Evolutionary conservation across 1,140 invertebrate species (phyloP).

Genomic region (Macrotrachela quadricornifera): DNA sequence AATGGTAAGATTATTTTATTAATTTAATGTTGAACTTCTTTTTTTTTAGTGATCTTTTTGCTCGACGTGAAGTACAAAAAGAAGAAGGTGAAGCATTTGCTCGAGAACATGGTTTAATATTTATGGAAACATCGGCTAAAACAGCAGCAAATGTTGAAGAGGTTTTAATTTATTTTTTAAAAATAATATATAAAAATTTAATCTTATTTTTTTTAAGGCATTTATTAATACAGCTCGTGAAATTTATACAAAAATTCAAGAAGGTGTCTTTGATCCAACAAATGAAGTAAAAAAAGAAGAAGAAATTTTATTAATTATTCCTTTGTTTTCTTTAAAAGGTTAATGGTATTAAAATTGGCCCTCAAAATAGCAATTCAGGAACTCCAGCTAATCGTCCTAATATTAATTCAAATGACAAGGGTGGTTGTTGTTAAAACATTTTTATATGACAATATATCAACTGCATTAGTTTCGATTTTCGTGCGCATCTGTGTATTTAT

Average conservation of each 20-base stretch:
- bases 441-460: too few species aligned
- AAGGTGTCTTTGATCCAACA: constrained; percentile 98
- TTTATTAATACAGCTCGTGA: constrained; percentile 99
- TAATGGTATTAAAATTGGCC: constrained; percentile 10
- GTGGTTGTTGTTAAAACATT: too few species aligned
- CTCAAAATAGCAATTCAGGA: background rate
- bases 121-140: constrained; percentile 99
- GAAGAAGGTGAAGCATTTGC: constrained; percentile 98
- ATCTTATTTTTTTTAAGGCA: constrained; percentile 33
- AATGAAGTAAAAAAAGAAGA: constrained; percentile 99
- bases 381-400: too few species aligned
- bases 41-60: constrained; percentile 67
- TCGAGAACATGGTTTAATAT: constrained; percentile 88
- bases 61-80: constrained; percentile 83
- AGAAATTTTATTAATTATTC: constrained; percentile 10
- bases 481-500: too few species aligned
- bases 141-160: constrained; percentile 98
- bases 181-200: too few species aligned
- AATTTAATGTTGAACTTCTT: background rate
- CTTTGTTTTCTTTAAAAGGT: background rate
- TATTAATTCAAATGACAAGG: too few species aligned
- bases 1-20: too few species aligned
- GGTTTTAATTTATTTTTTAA: constrained; percentile 8
- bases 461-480: too few species aligned
- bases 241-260: constrained; percentile 99